Evolutionary conservation across 2,113 vertebrate species (phyloP).

Genomic region (Ptilonorhynchus violaceus): DNA sequence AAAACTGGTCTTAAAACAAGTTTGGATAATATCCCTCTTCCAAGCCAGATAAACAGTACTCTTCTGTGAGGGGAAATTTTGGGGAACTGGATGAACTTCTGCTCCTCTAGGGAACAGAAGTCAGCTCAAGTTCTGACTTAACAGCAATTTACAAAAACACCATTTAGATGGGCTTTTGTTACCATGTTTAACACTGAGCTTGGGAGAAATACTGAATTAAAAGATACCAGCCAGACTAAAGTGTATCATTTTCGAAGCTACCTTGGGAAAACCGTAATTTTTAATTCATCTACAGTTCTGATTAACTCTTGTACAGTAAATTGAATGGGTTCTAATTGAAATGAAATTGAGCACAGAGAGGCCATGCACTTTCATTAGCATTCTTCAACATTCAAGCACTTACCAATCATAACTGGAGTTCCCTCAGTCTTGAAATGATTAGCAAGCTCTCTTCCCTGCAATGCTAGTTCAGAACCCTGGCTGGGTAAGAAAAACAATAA

Average conservation of each 20-base stretch:
- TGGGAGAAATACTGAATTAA: not conserved
- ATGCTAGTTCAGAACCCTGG: conserved; percentile 86
- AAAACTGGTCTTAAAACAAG: not conserved
- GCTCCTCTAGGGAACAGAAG: not conserved
- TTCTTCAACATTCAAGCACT: not conserved
- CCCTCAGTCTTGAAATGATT: conserved; percentile 90
- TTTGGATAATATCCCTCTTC: not conserved
- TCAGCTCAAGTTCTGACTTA: not conserved
- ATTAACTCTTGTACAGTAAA: not conserved
- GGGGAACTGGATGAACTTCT: not conserved
- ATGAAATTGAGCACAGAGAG: not conserved
- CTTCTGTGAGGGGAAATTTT: not conserved
- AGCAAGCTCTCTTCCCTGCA: conserved; percentile 89
- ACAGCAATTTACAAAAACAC: not conserved
- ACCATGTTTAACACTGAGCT: not conserved
- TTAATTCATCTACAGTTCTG: not conserved
- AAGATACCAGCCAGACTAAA: not conserved
- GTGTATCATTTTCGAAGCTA: not conserved
- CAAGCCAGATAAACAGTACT: not conserved
- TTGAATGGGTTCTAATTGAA: not conserved
- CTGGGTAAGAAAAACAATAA: conserved; percentile 66
- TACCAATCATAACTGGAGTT: conserved; percentile 96
- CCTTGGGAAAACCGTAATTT: not conserved
- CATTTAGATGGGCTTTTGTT: not conserved
- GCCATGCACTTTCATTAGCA: not conserved